Percentiles rank a stretch among this genome's conserved stretches.
phyloP scores from a whole-genome alignment of 2,113 vertebrate genomes.

The Tetrax tetrax region DNA sequence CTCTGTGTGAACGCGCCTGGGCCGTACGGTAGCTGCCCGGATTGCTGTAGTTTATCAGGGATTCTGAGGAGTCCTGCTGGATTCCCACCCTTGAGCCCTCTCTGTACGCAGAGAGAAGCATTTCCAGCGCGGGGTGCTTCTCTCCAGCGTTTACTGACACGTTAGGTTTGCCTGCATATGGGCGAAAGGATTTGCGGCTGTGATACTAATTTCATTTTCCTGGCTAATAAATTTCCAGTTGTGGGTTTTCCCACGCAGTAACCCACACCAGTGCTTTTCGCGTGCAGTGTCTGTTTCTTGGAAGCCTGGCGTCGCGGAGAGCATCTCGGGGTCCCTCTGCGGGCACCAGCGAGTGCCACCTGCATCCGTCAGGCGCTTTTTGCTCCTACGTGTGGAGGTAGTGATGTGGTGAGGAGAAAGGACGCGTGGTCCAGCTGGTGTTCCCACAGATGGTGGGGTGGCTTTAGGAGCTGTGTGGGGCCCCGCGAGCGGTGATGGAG shows the following conservation, averaged over 20 bases:
- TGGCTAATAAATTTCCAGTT: fast-evolving
- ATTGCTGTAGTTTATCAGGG: background rate
- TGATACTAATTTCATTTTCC: background rate
- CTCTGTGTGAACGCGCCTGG: fast-evolving
- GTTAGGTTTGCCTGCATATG: fast-evolving
- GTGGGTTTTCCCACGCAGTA: too few relatives aligned
- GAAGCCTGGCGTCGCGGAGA: background rate
- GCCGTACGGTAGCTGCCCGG: fast-evolving
- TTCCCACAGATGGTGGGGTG: background rate
- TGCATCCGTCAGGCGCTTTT: background rate
- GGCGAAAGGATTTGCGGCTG: fast-evolving
- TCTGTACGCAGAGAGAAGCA: fast-evolving
- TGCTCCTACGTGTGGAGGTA: background rate
- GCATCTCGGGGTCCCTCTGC: too few relatives aligned
- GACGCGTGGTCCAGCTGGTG: fast-evolving
- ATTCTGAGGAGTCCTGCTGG: background rate
- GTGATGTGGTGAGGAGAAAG: background rate
- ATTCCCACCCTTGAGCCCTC: fast-evolving
- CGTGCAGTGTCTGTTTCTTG: fast-evolving
- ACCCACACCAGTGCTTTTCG: background rate
- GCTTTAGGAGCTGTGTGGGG: background rate
- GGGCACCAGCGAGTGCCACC: background rate
- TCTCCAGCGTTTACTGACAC: fast-evolving
- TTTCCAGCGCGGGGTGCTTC: background rate
- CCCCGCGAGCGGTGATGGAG: background rate